Evolutionary conservation across 1,140 invertebrate genomes (phyloP), one percentile per base, ranked within the genome.

Genomic region (Heliothis subflexa): DNA sequence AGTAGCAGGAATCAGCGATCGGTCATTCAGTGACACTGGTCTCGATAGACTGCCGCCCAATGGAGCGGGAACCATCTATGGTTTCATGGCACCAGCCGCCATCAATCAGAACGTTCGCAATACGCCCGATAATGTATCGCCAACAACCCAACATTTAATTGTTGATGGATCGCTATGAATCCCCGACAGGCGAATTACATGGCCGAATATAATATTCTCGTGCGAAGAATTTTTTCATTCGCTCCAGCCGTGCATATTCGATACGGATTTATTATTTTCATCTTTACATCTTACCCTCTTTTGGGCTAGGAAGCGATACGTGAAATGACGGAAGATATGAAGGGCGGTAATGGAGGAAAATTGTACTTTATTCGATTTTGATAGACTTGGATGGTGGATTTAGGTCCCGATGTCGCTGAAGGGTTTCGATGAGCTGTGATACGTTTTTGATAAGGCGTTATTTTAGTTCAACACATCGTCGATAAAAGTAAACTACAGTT

Each of bases 281-380:
- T 89, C 90, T 89, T 89, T 86, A 85, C 85, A 83, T 87, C 86
- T 88, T 91, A 91, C 90, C 93, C 91, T 92, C 90, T 85, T 91
- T 89, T 86, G 85, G 83, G 85, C 80, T 91, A 89, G 92, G 92
- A 93, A 94, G 86, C 90, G 92, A 93, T 93, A 94, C 92, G 90
- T 93, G 87, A 92, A 93, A 93, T 91, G 89, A 91, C 91, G 89
- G 90, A 92, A 93, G 91, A 91, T 88, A 89, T 87, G 88, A 90
- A 90, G 91, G 90, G 89, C 90, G 91, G 91, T 94, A 94, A 94
- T 93, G 88, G 90, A 87, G 89, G 91, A 92, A 94, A 93, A 93
- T 93, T 93, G 88, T 90, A 86, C 88, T 93, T 94, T 91, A 94
- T 94, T 94, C 89, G 91, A 92, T 92, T 92, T 93, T 94, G 91